Base-by-base conservation (phyloP, 1,140 invertebrate species). In the Diuraphis noxia region DNA sequence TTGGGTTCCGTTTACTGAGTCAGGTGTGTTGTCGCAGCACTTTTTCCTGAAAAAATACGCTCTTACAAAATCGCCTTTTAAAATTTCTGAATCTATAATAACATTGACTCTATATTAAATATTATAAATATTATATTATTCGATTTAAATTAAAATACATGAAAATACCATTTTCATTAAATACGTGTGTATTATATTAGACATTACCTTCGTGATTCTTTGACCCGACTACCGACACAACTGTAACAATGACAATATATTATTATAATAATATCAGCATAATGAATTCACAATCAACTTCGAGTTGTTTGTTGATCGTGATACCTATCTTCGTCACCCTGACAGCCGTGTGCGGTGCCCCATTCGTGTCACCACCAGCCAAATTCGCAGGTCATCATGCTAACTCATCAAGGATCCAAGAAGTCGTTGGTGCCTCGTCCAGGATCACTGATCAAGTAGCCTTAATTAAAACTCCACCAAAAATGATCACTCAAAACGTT, bases 251-350 rank as follows among this genome's bases (percentile, higher is more conserved):
- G 17, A 1, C 0, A n/a, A 17, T 72, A n/a, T n/a, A n/a, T n/a
- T n/a, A n/a, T n/a, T n/a, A 72, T 34, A n/a, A 72, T 17, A 17
- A n/a, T 63, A 63, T n/a, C 23, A 3, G 19, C 0, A 72, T n/a
- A 0, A 72, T 72, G 56, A n/a, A n/a, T 72, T n/a, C 10, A 5
- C 30, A 9, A 4, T 0, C 10, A 17, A 6, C 13, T 6, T 19
- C n/a, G 4, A n/a, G 5, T 17, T 2, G 4, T 5, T n/a, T n/a
- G 0, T 13, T n/a, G 4, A 1, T 4, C 4, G 5, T 5, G 4
- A n/a, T 72, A 3, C 9, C 9, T 30, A 10, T 63, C 25, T 2
- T 63, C 13, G 4, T 4, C n/a, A 6, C 5, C n/a, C 0, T n/a
- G 30, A 7, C 13, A 13, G 56, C 13, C 30, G 13, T n/a, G n/a